Percentiles rank a stretch among this genome's conserved stretches.
phyloP scores from a whole-genome alignment of 2,113 vertebrate genomes.

The Megaceryle maxima region DNA sequence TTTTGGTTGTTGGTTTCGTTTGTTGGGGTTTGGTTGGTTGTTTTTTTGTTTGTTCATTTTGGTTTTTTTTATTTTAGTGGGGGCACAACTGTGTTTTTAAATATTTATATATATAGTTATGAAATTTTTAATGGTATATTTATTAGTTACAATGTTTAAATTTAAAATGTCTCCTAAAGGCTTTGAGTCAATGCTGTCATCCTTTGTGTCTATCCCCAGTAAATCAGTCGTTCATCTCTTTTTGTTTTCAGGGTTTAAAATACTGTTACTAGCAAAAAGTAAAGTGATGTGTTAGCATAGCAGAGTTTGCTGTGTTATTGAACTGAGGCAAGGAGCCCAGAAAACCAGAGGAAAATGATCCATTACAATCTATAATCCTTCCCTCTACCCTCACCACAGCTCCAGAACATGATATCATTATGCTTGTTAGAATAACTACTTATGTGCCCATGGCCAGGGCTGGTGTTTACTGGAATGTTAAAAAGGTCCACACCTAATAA shows the following conservation, averaged over 20 bases:
- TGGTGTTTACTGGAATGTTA: background rate
- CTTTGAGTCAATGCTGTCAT: background rate
- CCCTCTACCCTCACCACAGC: background rate
- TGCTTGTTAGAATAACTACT: background rate
- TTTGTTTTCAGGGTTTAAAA: background rate
- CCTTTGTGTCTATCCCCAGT: background rate
- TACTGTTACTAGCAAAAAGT: background rate
- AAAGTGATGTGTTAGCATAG: background rate
- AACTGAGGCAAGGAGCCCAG: slow-evolving; percentile 55
- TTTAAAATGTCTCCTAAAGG: background rate
- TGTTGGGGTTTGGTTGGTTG: too few species aligned
- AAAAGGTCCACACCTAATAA: slow-evolving; percentile 10
- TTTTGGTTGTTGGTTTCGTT: background rate
- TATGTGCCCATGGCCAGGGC: background rate
- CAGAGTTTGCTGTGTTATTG: slow-evolving; percentile 16
- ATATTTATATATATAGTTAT: background rate
- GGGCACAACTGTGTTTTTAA: background rate
- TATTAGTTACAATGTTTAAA: background rate
- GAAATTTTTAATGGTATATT: background rate
- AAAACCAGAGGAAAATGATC: background rate
- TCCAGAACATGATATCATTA: slow-evolving; percentile 22
- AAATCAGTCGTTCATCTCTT: background rate
- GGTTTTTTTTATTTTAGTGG: background rate
- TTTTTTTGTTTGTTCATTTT: too few species aligned
- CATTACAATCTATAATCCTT: slow-evolving; percentile 1